Evolutionary conservation across 1,140 invertebrate genomes (phyloP).

Genomic region (Apocrypta bakeri): DNA sequence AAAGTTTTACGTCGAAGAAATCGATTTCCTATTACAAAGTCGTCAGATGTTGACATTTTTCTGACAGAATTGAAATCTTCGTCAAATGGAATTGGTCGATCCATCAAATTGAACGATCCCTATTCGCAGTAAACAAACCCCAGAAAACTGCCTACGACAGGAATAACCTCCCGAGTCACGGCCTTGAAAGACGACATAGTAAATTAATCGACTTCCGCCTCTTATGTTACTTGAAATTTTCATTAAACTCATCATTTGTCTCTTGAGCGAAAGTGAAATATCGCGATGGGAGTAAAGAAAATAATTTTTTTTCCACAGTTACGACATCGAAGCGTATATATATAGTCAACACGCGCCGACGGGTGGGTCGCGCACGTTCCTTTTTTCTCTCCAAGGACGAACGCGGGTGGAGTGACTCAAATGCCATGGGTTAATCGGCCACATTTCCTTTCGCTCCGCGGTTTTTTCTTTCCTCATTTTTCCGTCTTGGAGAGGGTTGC

Average conservation of each 20-base stretch:
- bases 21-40: too few relatives aligned
- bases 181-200: too few relatives aligned
- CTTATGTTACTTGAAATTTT: not conserved
- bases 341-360: not conserved
- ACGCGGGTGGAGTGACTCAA: conserved; percentile 32
- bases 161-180: not conserved
- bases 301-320: not conserved
- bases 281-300: not conserved
- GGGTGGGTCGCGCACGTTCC: not conserved
- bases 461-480: not conserved
- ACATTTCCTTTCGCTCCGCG: conserved; percentile 34
- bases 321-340: too few relatives aligned
- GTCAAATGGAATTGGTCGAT: not conserved
- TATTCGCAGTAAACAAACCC: too few relatives aligned
- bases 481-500: not conserved
- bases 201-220: too few relatives aligned
- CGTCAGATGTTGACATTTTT: too few relatives aligned
- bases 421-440: conserved; percentile 38
- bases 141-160: too few relatives aligned
- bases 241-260: not conserved
- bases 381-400: conserved; percentile 37
- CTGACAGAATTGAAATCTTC: not conserved
- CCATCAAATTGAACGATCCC: not conserved
- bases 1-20: too few relatives aligned
- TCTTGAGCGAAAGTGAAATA: conserved; percentile 1